These are phyloP conservation scores for Microdon myrmicae DNA, from an alignment of 2,888 invertebrate genomes.

Conservation along the genomic window DNA sequence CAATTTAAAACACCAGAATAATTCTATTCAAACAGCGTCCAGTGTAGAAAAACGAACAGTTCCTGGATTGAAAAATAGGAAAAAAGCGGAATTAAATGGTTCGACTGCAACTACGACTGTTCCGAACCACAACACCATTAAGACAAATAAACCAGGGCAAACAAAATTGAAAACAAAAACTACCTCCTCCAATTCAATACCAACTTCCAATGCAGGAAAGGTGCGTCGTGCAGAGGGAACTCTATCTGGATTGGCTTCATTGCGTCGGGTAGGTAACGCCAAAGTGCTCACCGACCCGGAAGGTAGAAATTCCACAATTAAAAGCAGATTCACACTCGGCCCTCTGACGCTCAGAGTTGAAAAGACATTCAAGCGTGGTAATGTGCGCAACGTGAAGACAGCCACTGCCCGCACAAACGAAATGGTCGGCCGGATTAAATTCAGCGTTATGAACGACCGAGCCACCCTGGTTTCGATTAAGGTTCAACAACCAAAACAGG, in stretches of 20 bases:
- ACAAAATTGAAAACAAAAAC: conserved; percentile 61
- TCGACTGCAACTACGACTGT: conserved; percentile 56
- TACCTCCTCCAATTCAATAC: conserved; percentile 49
- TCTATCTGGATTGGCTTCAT: conserved; percentile 80
- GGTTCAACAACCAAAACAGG: conserved; percentile 89
- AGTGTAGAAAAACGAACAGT: conserved; percentile 56
- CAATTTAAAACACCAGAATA: too few species aligned
- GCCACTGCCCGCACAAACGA: conserved; percentile 89
- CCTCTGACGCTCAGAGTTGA: conserved; percentile 79
- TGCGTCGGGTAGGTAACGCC: conserved; percentile 83
- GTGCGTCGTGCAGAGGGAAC: conserved; percentile 77
- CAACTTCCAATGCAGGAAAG: conserved; percentile 52
- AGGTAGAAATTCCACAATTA: conserved; percentile 82
- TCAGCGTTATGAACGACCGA: conserved; percentile 81
- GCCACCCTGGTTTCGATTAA: conserved; percentile 85
- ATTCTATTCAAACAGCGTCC: conserved; percentile 24
- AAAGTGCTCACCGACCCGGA: conserved; percentile 78
- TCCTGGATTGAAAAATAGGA: conserved; percentile 30
- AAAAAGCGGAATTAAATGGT: conserved; percentile 25
- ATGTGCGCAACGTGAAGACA: conserved; percentile 83
- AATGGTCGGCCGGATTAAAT: conserved; percentile 82
- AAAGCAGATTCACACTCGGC: conserved; percentile 83
- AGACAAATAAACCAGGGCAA: conserved; percentile 37
- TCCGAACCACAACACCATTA: conserved; percentile 17
- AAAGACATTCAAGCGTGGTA: conserved; percentile 76